A percentile compares a stretch with the other conserved stretches of the same genome.
phyloP scores from a whole-genome alignment of 37 sponge, comb jelly and placozoan genomes.

The Cliona cf. orientalis region DNA sequence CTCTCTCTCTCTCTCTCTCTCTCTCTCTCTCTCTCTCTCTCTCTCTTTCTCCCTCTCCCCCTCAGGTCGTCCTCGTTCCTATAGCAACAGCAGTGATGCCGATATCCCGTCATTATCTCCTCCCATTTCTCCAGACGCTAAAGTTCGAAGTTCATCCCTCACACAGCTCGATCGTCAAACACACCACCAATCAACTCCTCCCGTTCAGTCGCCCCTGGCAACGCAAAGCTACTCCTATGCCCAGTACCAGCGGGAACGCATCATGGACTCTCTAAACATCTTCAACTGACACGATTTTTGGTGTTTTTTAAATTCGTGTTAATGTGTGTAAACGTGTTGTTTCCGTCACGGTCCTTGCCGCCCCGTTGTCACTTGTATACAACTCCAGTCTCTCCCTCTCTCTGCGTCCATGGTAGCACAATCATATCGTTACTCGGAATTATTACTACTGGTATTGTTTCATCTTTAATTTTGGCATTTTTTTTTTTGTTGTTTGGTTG shows the following conservation, averaged over 20 bases:
- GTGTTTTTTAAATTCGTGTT: too few relatives aligned
- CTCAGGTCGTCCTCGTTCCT: not conserved
- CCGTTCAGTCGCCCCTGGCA: too few relatives aligned
- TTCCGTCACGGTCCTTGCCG: too few relatives aligned
- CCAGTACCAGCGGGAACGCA: too few relatives aligned
- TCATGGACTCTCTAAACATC: not conserved
- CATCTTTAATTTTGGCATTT: too few relatives aligned
- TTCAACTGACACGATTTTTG: not conserved
- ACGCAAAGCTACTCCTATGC: too few relatives aligned
- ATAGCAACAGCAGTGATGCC: not conserved
- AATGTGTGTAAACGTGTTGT: too few relatives aligned
- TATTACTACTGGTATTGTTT: too few relatives aligned
- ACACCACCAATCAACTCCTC: too few relatives aligned
- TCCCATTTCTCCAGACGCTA: not conserved
- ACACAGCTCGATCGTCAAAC: too few relatives aligned
- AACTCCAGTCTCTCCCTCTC: not conserved
- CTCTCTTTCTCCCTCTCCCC: slow-evolving; percentile 1
- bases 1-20: slow-evolving; percentile 23
- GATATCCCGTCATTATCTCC: not conserved
- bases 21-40: slow-evolving; percentile 13
- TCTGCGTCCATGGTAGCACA: not conserved
- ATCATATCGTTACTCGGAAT: not conserved
- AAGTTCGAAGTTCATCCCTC: too few relatives aligned
- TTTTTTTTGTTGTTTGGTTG: too few relatives aligned
- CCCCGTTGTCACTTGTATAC: not conserved